Percentiles rank a stretch among this genome's conserved stretches.
phyloP scores from a whole-genome alignment of 2,113 vertebrate species.

The Percina caprodes region DNA sequence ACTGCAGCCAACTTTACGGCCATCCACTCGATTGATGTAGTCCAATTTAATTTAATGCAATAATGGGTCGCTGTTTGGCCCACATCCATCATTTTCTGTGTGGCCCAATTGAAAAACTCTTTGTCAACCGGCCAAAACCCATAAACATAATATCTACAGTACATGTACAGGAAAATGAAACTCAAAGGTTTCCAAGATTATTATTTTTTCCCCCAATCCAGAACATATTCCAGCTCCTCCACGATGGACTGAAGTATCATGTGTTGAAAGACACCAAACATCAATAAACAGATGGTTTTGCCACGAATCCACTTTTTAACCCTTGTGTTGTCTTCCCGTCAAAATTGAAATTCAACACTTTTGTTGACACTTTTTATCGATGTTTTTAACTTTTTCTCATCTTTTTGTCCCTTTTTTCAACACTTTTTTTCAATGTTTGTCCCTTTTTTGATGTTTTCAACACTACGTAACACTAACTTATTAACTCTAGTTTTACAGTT shows the following conservation, averaged over 20 bases:
- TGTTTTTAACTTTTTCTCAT: no score
- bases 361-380: no score
- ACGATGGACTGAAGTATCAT: not conserved
- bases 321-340: no score
- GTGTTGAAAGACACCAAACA: no score
- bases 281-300: no score
- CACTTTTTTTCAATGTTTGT: no score
- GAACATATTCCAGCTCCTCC: not conserved
- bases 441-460: no score
- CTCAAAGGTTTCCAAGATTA: not conserved
- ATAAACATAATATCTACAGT: not conserved
- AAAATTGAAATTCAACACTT: no score
- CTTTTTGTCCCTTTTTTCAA: no score
- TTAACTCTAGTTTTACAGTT: no score
- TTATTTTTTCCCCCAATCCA: not conserved
- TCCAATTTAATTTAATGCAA: slow-evolving; percentile 25
- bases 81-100: slow-evolving; percentile 20
- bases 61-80: slow-evolving; percentile 24
- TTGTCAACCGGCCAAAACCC: slow-evolving; percentile 16
- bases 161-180: not conserved
- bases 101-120: slow-evolving; percentile 19
- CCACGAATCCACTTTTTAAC: no score
- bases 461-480: no score
- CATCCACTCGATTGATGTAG: not conserved
- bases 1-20: not conserved